phyloP scores from a whole-genome alignment of 2,797 vertebrate genomes.

The Pogonophryne albipinna region DNA sequence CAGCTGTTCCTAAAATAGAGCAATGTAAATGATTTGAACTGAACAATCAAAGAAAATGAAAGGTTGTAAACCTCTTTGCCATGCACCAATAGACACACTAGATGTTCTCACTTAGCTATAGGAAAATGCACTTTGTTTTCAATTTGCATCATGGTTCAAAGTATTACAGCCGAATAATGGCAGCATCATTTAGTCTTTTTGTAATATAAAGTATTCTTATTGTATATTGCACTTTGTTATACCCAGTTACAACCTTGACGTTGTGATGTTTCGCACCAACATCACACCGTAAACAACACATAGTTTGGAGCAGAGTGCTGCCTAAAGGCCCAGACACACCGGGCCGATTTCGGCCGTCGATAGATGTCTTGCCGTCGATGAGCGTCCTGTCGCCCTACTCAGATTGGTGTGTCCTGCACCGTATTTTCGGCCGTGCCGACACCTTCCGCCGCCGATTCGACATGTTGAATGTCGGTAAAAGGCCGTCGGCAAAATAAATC shows the following conservation, averaged over 20 bases:
- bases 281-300: neutral
- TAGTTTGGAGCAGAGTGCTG: neutral
- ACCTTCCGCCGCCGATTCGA: no score
- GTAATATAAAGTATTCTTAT: neutral
- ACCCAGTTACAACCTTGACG: neutral
- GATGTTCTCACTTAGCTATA: conserved; percentile 5
- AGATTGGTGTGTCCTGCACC: no score
- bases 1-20: conserved; percentile 47
- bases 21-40: conserved; percentile 29
- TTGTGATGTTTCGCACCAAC: neutral
- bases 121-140: conserved; percentile 20
- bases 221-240: conserved; percentile 1
- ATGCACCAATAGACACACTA: conserved; percentile 5
- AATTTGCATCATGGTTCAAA: conserved; percentile 11
- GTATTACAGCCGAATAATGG: neutral
- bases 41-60: conserved; percentile 34
- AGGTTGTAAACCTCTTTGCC: conserved; percentile 31
- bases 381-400: no score
- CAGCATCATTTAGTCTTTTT: neutral
- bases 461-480: no score
- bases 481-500: no score
- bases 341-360: no score
- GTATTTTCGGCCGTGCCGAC: no score
- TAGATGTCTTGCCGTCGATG: no score
- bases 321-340: neutral